Conservation (phyloP, 2,113 vertebrate genomes). For the Ceuthmochares aereus region DNA sequence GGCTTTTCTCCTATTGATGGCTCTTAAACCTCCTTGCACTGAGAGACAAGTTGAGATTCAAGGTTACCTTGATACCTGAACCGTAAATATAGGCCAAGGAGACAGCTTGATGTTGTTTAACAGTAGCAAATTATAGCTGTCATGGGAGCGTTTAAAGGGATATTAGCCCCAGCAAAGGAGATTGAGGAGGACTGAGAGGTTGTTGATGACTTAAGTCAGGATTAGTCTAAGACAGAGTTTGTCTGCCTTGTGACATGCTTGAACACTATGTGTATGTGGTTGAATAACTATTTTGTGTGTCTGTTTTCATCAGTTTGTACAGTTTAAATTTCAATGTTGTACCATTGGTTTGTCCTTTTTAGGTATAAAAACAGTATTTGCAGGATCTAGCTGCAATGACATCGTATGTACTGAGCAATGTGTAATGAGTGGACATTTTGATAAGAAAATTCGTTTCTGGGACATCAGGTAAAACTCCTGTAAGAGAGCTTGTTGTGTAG, state of each 20-base stretch:
- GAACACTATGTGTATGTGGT: neutral
- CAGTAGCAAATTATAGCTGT: neutral
- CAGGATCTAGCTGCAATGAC: conserved; percentile 98
- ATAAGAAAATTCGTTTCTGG: conserved; percentile 99
- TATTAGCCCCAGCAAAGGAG: neutral
- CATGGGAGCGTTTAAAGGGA: neutral
- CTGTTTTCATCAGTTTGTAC: neutral
- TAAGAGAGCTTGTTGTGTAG: neutral
- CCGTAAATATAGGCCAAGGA: neutral
- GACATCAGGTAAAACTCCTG: conserved; percentile 88
- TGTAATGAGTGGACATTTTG: conserved; percentile 98
- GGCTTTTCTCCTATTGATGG: neutral
- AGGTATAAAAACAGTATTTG: conserved; percentile 99
- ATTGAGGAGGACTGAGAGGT: conserved; percentile 23
- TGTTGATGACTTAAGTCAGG: conserved; percentile 8
- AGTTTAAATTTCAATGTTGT: neutral
- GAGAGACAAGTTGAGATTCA: neutral
- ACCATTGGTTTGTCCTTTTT: neutral
- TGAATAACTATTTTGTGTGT: neutral
- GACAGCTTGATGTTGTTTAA: neutral
- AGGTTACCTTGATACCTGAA: neutral
- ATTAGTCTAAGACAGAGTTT: conserved; percentile 1
- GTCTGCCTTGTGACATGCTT: neutral
- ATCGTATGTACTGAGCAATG: conserved; percentile 98
- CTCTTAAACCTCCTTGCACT: neutral